Base-by-base conservation (phyloP, 2,113 vertebrate species). In the Brevimyrus niger region DNA sequence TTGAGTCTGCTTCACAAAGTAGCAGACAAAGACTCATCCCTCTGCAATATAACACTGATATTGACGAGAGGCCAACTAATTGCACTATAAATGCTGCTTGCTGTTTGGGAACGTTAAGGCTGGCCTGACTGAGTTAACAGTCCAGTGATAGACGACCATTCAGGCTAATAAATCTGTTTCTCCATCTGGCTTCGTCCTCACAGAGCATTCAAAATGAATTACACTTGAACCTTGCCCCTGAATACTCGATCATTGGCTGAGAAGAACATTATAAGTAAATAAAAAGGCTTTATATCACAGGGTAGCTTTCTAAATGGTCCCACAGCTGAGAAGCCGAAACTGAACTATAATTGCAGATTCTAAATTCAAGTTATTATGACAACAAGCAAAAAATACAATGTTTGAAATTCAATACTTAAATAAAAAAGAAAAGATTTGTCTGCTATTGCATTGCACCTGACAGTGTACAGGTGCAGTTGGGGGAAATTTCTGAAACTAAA, bases 101-200 rank as follows among this genome's bases (percentile, higher is more conserved):
- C n/a, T 51, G n/a, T 50, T 51, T 87, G 47, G 85, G 44, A 87
- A 53, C 7, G 13, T n/a, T 27, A 53, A 87, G 21, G 35, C 48
- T 51, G n/a, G 27, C 31, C 27, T 15, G 21, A 50, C n/a, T 3
- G 3, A 86, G 44, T 4, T 53, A 53, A 55, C 85, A 5, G 85
- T 51, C 47, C 85, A 35, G 27, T 31, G 85, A 35, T 53, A 47
- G 85, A 87, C 15, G 85, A 51, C 48, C 85, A 53, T 87, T 53
- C 85, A 21, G 85, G 85, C 27, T n/a, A 87, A 53, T 87, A 87
- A 87, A 87, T 87, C 50, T 53, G 47, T 31, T 87, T 55, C 31
- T 35, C 47, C 85, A 35, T 87, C 48, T 87, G 84, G 84, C 84
- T 86, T n/a, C 15, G 23, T 51, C 84, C 48, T 86, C 7, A 48